Percentiles rank a stretch among this genome's conserved stretches.
These are phyloP conservation scores for Holothuria leucospilota DNA, from an alignment of 53 echinoderm and acorn worm species.

Conservation along the genomic window DNA sequence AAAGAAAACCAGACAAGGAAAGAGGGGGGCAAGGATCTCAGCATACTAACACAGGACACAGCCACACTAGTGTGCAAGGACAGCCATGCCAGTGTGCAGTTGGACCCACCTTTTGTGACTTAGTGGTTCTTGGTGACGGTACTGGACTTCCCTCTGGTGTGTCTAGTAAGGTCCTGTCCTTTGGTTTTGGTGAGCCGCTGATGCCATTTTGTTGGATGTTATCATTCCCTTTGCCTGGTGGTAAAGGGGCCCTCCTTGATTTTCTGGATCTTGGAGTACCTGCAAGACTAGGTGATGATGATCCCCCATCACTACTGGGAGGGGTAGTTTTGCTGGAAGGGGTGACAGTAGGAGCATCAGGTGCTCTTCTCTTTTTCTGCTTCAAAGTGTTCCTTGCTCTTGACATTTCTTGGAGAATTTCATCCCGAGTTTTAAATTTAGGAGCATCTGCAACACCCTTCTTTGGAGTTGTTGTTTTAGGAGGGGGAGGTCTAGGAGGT, in stretches of 20 bases:
- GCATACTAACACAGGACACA: background rate
- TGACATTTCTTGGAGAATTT: slow-evolving; percentile 93
- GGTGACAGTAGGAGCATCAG: slow-evolving; percentile 43
- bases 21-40: slow-evolving; percentile 14
- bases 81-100: background rate
- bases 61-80: background rate
- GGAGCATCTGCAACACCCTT: slow-evolving; percentile 32
- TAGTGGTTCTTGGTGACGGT: slow-evolving; percentile 75
- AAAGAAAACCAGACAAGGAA: too few relatives aligned
- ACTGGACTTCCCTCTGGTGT: slow-evolving; percentile 48
- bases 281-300: slow-evolving; percentile 20
- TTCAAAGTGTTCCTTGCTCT: slow-evolving; percentile 84
- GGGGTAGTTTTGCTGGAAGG: slow-evolving; percentile 16
- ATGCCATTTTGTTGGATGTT: slow-evolving; percentile 5
- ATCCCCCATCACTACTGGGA: background rate
- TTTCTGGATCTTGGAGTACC: slow-evolving; percentile 70
- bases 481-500: slow-evolving; percentile 60
- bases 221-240: slow-evolving; percentile 44
- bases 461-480: slow-evolving; percentile 59
- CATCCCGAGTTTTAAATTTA: slow-evolving; percentile 80
- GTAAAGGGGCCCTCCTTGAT: slow-evolving; percentile 72
- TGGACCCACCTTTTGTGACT: slow-evolving; percentile 62
- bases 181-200: slow-evolving; percentile 16
- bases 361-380: slow-evolving; percentile 61
- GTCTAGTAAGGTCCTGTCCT: slow-evolving; percentile 43